phyloP scores from a whole-genome alignment of 1,140 invertebrate genomes.

The Drosophila nebulosa region DNA sequence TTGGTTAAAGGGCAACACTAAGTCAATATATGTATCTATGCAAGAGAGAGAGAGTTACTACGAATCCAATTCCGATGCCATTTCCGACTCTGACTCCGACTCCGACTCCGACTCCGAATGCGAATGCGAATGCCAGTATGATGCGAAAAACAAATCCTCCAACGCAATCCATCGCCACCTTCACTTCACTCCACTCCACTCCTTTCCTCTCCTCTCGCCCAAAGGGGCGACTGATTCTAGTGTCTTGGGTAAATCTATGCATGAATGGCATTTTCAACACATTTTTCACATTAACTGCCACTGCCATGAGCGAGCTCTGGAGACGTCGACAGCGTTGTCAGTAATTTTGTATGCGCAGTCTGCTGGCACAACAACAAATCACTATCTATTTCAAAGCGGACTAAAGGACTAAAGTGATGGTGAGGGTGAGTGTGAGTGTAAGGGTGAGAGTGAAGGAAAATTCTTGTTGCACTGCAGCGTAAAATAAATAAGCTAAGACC shows the following conservation, averaged over 20 bases:
- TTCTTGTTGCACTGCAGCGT: conserved; percentile 22
- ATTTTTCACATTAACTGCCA: conserved; percentile 75
- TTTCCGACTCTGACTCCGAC: neutral
- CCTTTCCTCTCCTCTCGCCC: neutral
- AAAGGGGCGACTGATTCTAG: neutral
- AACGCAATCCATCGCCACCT: neutral
- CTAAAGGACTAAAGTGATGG: neutral
- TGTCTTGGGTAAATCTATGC: conserved; percentile 56
- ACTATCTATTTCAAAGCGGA: conserved; percentile 40
- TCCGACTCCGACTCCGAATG: neutral
- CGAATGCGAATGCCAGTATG: neutral
- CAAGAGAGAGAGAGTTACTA: neutral
- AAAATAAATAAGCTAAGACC: conserved; percentile 62
- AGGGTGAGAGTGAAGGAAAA: neutral
- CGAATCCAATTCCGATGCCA: neutral
- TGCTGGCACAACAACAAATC: conserved; percentile 72
- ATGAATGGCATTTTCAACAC: conserved; percentile 67
- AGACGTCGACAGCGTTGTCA: conserved; percentile 40
- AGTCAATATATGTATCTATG: neutral
- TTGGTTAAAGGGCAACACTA: neutral
- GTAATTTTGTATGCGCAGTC: conserved; percentile 77
- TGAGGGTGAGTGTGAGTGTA: neutral
- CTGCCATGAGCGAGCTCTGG: neutral
- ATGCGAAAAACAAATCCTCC: neutral
- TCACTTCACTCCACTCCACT: neutral